These are phyloP conservation scores for Potorous gilbertii DNA, from an alignment of 2,797 vertebrate genomes.

Conservation along the genomic window DNA sequence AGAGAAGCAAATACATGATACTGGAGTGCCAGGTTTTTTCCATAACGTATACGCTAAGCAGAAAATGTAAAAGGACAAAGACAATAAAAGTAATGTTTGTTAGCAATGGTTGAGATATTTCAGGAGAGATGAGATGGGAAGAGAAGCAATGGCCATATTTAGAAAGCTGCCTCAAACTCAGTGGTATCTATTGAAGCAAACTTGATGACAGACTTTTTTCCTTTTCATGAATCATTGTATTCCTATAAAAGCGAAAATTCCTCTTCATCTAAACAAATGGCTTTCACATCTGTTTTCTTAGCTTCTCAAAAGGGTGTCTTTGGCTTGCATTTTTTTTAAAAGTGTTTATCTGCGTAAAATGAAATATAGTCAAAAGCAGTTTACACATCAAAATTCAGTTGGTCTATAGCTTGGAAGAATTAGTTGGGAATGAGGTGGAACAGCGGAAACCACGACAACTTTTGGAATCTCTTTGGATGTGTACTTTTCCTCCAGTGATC, in stretches of 20 bases:
- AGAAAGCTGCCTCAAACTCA: constrained; percentile 79
- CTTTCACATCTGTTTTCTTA: constrained; percentile 81
- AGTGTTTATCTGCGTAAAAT: constrained; percentile 80
- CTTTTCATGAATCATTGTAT: constrained; percentile 82
- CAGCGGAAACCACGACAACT: constrained; percentile 49
- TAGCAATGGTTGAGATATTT: constrained; percentile 78
- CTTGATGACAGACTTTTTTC: constrained; percentile 81
- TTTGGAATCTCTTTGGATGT: constrained; percentile 60
- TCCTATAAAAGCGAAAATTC: constrained; percentile 82
- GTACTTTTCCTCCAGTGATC: constrained; percentile 36
- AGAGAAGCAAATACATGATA: constrained; percentile 56
- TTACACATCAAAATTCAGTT: constrained; percentile 78
- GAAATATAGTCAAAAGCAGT: constrained; percentile 76
- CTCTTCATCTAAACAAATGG: constrained; percentile 81
- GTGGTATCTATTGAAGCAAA: constrained; percentile 80
- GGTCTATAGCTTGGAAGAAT: constrained; percentile 71
- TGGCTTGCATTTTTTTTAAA: constrained; percentile 74
- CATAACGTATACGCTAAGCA: constrained; percentile 77
- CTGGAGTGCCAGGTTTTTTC: constrained; percentile 34
- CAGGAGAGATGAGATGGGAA: constrained; percentile 79
- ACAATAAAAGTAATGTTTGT: constrained; percentile 78
- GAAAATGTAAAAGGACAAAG: constrained; percentile 77
- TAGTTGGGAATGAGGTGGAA: constrained; percentile 54
- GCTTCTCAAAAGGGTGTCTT: constrained; percentile 80
- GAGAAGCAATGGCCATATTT: constrained; percentile 79